These are phyloP conservation scores for Macrosteles quadrilineatus DNA, from an alignment of 1,140 invertebrate species.

Conservation along the genomic window DNA sequence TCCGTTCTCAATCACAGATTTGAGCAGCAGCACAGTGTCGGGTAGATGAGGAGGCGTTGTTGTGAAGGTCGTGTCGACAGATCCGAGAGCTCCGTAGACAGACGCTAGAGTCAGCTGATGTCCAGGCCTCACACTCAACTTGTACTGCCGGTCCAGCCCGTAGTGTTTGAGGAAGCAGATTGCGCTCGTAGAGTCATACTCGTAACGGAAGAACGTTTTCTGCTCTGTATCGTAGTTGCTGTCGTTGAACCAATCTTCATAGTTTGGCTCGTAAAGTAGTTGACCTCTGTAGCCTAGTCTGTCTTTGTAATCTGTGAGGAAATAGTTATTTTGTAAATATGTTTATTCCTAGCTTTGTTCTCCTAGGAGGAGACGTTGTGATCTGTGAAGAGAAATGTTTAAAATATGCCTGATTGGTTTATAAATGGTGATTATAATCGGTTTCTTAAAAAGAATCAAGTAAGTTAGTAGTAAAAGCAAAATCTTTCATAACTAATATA, in stretches of 20 bases:
- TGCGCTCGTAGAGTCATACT: conserved; percentile 64
- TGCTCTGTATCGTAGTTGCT: background rate
- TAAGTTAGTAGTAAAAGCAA: too few relatives aligned
- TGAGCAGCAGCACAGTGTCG: conserved; percentile 58
- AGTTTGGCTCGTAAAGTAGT: conserved; percentile 56
- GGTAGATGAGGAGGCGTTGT: conserved; percentile 54
- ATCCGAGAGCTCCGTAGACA: conserved; percentile 55
- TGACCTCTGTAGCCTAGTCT: conserved; percentile 64
- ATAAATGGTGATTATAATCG: too few relatives aligned
- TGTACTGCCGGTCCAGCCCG: conserved; percentile 62
- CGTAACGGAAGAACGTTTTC: conserved; percentile 51
- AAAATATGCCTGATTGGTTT: too few relatives aligned
- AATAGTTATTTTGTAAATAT: conserved; percentile 4
- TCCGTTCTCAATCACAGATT: conserved; percentile 57
- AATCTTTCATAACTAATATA: too few relatives aligned
- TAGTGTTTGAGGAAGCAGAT: conserved; percentile 64
- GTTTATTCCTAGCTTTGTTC: background rate
- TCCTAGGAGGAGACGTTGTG: too few relatives aligned
- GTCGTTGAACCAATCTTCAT: conserved; percentile 12
- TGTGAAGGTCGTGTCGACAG: conserved; percentile 55
- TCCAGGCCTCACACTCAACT: conserved; percentile 62
- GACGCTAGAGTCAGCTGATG: conserved; percentile 56
- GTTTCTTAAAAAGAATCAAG: too few relatives aligned
- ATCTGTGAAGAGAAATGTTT: too few relatives aligned
- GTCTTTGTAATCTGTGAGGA: conserved; percentile 60